Evolutionary conservation across 2,888 invertebrate genomes (phyloP), one percentile per base, ranked within the genome.

Genomic region (Tenthredo amoena): DNA sequence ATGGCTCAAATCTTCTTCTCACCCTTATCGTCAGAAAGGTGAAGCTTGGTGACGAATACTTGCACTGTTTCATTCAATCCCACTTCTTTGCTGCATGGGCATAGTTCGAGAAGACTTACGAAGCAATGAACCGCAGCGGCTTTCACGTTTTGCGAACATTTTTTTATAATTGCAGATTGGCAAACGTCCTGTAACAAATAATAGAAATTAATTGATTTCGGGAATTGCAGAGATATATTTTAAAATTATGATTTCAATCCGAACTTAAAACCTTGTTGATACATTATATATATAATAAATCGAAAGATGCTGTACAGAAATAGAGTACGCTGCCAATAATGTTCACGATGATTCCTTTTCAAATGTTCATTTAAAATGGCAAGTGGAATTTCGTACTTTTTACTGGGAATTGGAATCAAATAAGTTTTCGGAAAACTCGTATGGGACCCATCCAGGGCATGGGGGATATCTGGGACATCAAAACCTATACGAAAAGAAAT

Each of bases 151-250:
- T 21, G 12, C 3, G 86, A 72, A 74, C 88, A 87, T 47, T 85
- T 85, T 31, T 85, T 87, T 47, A 72, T 86, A 12, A 92, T 86
- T 37, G 88, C 89, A 0, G 43, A 37, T 43, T 89, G 86, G 43
- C 92, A 91, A 43, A 87, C 81, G 40, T 87, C 85, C 92, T 92
- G 76, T 65, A 88, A 87, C 40, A 79, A 84, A 76, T 55, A 37
- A 65, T 65, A 84, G 0, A 6, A 4, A 31, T 15, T 47, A 47
- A 47, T 43, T 76, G 3, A 34, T 31, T 18, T n/a, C 7, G n/a
- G 1, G 3, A 71, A 2, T 10, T 26, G n/a, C 26, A 26, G 26
- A 62, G 10, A 26, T 62, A 21, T 12, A 58, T 21, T 34, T n/a
- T 21, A 31, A 68, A 31, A 79, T 37, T 9, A 72, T 37, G 15